These are phyloP conservation scores for Danaus plexippus DNA, from an alignment of 1,140 invertebrate genomes.

Conservation along the genomic window DNA sequence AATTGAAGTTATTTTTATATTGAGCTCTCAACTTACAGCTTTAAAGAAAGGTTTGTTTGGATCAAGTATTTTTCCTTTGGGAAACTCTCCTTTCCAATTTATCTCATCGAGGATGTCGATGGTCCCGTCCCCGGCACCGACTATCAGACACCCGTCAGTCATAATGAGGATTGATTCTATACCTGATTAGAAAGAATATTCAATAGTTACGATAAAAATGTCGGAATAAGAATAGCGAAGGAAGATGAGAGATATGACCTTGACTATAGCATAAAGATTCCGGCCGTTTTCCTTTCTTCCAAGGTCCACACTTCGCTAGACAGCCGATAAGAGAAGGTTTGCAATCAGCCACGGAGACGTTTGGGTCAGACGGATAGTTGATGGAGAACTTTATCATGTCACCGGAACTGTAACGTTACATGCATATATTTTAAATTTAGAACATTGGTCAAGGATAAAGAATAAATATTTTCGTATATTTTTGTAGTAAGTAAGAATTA, in stretches of 20 bases:
- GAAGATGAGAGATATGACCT: constrained; percentile 32
- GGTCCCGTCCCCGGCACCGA: constrained; percentile 88
- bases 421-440: too few relatives aligned
- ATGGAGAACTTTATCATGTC: constrained; percentile 77
- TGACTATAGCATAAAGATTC: constrained; percentile 62
- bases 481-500: too few relatives aligned
- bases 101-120: constrained; percentile 78
- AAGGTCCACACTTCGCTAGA: constrained; percentile 74
- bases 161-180: constrained; percentile 71
- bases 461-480: not conserved
- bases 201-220: not conserved
- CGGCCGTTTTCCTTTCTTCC: constrained; percentile 54
- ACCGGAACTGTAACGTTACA: constrained; percentile 47
- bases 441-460: constrained; percentile 15
- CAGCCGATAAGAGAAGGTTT: constrained; percentile 79
- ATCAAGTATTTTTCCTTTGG: constrained; percentile 57
- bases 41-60: constrained; percentile 73
- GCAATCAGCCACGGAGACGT: constrained; percentile 60
- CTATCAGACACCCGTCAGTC: constrained; percentile 75
- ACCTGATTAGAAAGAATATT: constrained; percentile 25
- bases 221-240: not conserved
- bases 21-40: constrained; percentile 60
- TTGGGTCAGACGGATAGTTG: constrained; percentile 75
- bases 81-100: constrained; percentile 68
- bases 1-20: too few relatives aligned